Evolutionary conservation across 1,140 invertebrate genomes (phyloP).

Genomic region (Ooceraea biroi): DNA sequence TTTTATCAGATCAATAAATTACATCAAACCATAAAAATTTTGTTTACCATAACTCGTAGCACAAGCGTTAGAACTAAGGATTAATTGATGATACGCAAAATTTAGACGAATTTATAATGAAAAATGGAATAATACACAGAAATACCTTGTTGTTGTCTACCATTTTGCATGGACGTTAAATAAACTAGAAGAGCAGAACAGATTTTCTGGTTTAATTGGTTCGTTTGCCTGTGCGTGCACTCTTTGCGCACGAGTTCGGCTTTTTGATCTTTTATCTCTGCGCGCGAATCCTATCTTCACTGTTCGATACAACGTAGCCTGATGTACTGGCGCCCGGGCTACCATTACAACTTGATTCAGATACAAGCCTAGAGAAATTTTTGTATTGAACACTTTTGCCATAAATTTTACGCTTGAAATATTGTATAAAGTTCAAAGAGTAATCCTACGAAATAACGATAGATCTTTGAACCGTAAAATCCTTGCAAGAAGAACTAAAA

Average conservation of each 20-base stretch:
- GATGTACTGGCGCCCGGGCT: not conserved
- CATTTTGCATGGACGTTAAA: not conserved
- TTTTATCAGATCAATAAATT: not conserved
- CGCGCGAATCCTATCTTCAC: not conserved
- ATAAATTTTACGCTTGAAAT: conserved; percentile 10
- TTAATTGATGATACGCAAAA: not conserved
- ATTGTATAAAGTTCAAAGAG: not conserved
- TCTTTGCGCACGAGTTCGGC: not conserved
- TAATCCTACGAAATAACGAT: not conserved
- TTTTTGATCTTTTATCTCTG: conserved; percentile 3
- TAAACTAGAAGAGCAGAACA: conserved; percentile 18
- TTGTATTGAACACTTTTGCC: not conserved
- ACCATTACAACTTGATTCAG: conserved; percentile 25
- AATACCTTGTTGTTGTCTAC: not conserved
- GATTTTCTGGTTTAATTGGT: conserved; percentile 43
- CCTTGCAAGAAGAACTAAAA: not conserved
- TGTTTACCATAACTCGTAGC: not conserved
- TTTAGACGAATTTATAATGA: not conserved
- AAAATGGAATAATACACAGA: not conserved
- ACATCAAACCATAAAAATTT: not conserved
- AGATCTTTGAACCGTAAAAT: not conserved
- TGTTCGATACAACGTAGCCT: conserved; percentile 4
- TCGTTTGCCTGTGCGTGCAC: not conserved
- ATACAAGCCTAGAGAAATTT: not conserved
- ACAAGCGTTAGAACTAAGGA: not conserved